Evolutionary conservation across 2,888 invertebrate species (phyloP).

Genomic region (Microctonus hyperodae): DNA sequence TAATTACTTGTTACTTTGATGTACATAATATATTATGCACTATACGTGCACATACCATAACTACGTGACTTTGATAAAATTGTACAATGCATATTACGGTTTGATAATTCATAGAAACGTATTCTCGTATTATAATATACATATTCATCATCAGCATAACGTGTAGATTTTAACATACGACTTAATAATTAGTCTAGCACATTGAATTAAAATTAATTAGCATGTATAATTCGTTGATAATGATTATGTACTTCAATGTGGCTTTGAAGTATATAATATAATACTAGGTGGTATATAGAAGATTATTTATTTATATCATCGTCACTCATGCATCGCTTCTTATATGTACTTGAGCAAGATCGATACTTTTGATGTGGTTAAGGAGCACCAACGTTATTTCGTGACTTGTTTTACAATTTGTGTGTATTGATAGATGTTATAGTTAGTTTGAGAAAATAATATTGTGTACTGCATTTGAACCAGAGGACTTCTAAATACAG

Average conservation of each 20-base stretch:
- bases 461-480: not conserved
- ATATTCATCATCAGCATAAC: not conserved
- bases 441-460: not conserved
- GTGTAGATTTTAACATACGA: not conserved
- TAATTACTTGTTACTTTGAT: not conserved
- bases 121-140: not conserved
- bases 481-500: not conserved
- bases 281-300: too few species aligned
- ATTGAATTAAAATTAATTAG: not conserved
- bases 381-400: not conserved
- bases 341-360: not conserved
- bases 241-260: not conserved
- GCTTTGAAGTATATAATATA: not conserved
- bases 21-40: not conserved
- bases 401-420: not conserved
- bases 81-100: not conserved
- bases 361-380: not conserved
- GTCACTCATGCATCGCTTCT: not conserved
- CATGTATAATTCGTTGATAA: not conserved
- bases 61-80: not conserved
- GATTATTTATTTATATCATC: not conserved
- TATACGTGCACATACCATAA: not conserved
- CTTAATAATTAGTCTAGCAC: not conserved
- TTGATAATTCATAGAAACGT: not conserved
- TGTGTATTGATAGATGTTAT: too few species aligned